Evolutionary conservation across 2,797 vertebrate genomes (phyloP).

Genomic region (Monodelphis domestica): DNA sequence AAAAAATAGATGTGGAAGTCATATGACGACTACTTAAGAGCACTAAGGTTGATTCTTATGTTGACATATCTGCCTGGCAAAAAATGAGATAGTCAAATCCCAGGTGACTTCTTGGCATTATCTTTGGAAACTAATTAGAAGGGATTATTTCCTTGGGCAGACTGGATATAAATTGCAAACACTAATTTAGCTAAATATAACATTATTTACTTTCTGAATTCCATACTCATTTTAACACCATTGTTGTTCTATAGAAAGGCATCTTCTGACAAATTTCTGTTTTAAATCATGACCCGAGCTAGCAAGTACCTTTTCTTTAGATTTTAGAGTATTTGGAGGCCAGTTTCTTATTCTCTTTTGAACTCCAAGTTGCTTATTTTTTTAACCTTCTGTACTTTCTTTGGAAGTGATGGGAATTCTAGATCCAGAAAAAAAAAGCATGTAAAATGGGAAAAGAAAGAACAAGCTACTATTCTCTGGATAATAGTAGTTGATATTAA

Average conservation of each 20-base stretch:
- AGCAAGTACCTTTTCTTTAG: constrained; percentile 31
- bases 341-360: background rate
- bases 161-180: background rate
- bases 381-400: background rate
- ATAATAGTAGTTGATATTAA: constrained; percentile 4
- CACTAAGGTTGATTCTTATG: constrained; percentile 44
- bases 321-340: background rate
- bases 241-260: constrained; percentile 13
- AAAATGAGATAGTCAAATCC: constrained; percentile 28
- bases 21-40: constrained; percentile 24
- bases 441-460: constrained; percentile 23
- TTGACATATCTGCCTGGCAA: constrained; percentile 44
- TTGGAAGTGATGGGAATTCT: background rate
- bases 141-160: constrained; percentile 42
- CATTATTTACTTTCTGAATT: constrained; percentile 34
- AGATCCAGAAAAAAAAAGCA: background rate
- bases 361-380: background rate
- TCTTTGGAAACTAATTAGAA: constrained; percentile 44
- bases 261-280: constrained; percentile 10
- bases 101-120: constrained; percentile 25
- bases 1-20: background rate
- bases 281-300: background rate
- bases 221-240: background rate
- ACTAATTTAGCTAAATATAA: constrained; percentile 30
- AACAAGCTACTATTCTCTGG: constrained; percentile 37